These are phyloP conservation scores for Myopa testacea DNA, from an alignment of 2,888 invertebrate genomes.

Conservation along the genomic window DNA sequence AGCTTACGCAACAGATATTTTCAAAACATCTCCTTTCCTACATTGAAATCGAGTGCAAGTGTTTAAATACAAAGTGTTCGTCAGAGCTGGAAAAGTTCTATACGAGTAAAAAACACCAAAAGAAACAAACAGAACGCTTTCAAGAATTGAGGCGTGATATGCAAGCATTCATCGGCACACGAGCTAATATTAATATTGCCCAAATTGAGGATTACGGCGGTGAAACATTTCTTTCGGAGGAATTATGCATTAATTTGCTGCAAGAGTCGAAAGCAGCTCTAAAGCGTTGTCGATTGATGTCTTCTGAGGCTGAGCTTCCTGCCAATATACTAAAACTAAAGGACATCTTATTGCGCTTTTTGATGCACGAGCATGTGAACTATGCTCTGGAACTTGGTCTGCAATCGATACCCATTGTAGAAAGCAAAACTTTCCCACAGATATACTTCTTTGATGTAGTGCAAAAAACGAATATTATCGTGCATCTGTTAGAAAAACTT, in stretches of 20 bases:
- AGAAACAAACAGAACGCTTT: constrained; percentile 90
- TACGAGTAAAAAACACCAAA: constrained; percentile 92
- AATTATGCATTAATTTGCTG: constrained; percentile 89
- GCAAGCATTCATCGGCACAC: constrained; percentile 91
- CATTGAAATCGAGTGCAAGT: constrained; percentile 81
- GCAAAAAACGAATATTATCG: constrained; percentile 92
- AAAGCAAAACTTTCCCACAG: constrained; percentile 87
- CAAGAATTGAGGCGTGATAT: constrained; percentile 93
- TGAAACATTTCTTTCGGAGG: constrained; percentile 96
- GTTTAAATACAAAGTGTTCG: constrained; percentile 82
- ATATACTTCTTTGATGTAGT: constrained; percentile 95
- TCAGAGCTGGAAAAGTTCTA: constrained; percentile 87
- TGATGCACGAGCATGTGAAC: constrained; percentile 93
- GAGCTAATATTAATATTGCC: constrained; percentile 92
- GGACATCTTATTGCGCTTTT: constrained; percentile 84
- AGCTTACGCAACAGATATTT: constrained; percentile 84
- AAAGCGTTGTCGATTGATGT: constrained; percentile 86
- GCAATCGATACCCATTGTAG: constrained; percentile 88
- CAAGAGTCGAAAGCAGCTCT: constrained; percentile 92
- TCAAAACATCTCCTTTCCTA: constrained; percentile 83
- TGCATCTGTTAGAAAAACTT: constrained; percentile 92
- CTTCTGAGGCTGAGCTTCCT: constrained; percentile 81
- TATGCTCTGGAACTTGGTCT: constrained; percentile 95
- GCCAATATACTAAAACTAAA: constrained; percentile 83
- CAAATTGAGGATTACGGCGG: constrained; percentile 97